These are phyloP conservation scores for Aromia moschata DNA, from an alignment of 2,888 invertebrate genomes.

Conservation along the genomic window DNA sequence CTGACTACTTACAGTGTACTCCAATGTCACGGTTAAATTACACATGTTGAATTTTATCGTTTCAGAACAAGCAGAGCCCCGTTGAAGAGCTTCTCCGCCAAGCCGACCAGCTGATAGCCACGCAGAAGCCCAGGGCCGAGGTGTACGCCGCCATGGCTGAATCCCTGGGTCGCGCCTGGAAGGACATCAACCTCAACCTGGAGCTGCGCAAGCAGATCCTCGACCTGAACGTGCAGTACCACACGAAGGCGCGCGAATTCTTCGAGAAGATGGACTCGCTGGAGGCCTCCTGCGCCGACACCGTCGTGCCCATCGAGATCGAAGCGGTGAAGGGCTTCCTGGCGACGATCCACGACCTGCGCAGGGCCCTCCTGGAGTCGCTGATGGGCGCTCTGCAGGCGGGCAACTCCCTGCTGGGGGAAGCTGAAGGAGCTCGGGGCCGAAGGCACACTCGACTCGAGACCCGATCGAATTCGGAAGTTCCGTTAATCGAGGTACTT, in stretches of 20 bases:
- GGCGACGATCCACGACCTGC: conserved; percentile 75
- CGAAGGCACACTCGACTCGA: conserved; percentile 79
- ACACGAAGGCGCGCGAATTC: conserved; percentile 76
- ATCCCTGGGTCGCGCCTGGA: conserved; percentile 79
- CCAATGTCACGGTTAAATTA: too few species aligned
- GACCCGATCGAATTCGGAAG: conserved; percentile 69
- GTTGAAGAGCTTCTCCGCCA: conserved; percentile 86
- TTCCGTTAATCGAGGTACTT: conserved; percentile 63
- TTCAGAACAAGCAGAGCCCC: conserved; percentile 85
- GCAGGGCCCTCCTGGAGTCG: conserved; percentile 77
- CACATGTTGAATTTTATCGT: too few species aligned
- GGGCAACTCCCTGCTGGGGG: conserved; percentile 78
- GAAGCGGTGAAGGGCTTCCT: conserved; percentile 76
- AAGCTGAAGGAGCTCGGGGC: conserved; percentile 78
- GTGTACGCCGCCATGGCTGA: conserved; percentile 92
- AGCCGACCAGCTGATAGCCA: conserved; percentile 85
- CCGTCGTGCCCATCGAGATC: conserved; percentile 75
- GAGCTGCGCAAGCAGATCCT: conserved; percentile 80
- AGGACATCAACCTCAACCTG: conserved; percentile 81
- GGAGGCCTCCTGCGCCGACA: conserved; percentile 74
- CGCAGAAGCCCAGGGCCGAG: conserved; percentile 78
- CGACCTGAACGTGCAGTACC: conserved; percentile 81
- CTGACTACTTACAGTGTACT: too few species aligned
- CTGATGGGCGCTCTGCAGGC: conserved; percentile 83
- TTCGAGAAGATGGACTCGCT: conserved; percentile 73